Base-by-base conservation (phyloP, 2,888 invertebrate species). In the Dilophus febrilis region DNA sequence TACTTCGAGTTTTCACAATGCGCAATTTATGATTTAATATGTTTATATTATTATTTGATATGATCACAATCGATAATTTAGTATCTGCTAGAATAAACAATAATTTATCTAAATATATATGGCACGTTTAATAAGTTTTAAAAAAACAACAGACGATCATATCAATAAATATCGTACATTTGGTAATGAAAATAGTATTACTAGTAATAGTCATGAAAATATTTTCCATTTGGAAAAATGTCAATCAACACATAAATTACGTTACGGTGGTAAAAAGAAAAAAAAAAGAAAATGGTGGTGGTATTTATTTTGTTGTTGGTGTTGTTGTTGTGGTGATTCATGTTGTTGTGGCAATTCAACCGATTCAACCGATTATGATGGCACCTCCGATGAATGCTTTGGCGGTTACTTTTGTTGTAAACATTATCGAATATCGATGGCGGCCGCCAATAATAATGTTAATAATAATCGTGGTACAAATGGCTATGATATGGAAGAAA, bases 401-500 rank as follows among this genome's bases (percentile, higher is more conserved):
- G 28, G 28, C 38, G 26, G 42, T 40, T 45, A 47, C 27, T 52
- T 53, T 38, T 48, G 48, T 19, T 52, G 49, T 18, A 43, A 48
- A 26, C n/a, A n/a, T n/a, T n/a, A n/a, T n/a, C n/a, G n/a, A n/a
- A n/a, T n/a, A n/a, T n/a, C n/a, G n/a, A n/a, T n/a, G n/a, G n/a
- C n/a, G n/a, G n/a, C n/a, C n/a, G n/a, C n/a, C n/a, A n/a, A n/a
- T n/a, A n/a, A n/a, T n/a, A n/a, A n/a, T n/a, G n/a, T n/a, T n/a
- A n/a, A n/a, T n/a, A n/a, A n/a, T n/a, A n/a, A n/a, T n/a, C n/a
- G n/a, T 22, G 22, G 5, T 22, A 52, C 52, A 18, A 46, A 49
- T 38, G 51, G 55, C 38, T 29, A 35, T 33, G 56, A 57, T 28
- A 55, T 56, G 42, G 57, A 58, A 40, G 58, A 58, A 41, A 57